phyloP scores from a whole-genome alignment of 2,888 invertebrate species.

The Mesopsocus fuscifrons region DNA sequence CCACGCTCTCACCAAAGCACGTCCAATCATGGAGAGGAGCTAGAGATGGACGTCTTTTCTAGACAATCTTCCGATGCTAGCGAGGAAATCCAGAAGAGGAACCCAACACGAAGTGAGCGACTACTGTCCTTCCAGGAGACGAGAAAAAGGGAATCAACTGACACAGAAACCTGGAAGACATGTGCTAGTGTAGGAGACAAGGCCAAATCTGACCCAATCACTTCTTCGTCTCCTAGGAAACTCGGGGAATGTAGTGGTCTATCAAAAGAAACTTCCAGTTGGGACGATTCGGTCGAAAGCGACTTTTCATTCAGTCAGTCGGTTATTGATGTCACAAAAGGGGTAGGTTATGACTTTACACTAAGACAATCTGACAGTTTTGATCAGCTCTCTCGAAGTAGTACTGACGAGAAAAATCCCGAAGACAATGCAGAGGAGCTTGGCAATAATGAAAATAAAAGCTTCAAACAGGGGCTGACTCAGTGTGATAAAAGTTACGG shows the following conservation, averaged over 20 bases:
- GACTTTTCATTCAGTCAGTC: no score
- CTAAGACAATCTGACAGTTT: background rate
- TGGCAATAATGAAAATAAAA: background rate
- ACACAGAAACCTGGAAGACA: no score
- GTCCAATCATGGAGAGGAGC: background rate
- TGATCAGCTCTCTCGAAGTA: background rate
- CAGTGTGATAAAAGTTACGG: background rate
- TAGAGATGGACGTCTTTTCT: slow-evolving; percentile 4
- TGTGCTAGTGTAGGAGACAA: no score
- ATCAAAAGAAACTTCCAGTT: no score
- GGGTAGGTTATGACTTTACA: background rate
- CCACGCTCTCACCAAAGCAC: background rate
- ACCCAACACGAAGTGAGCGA: background rate
- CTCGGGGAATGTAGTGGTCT: no score
- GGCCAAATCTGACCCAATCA: no score
- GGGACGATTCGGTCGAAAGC: background rate
- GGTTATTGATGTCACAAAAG: no score
- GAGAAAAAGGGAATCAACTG: background rate
- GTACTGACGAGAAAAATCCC: background rate
- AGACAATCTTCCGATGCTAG: slow-evolving; percentile 3
- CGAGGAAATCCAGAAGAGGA: background rate
- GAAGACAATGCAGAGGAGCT: background rate
- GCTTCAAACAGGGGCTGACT: background rate
- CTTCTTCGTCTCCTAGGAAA: no score
- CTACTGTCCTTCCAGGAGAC: background rate